These are phyloP conservation scores for Ornithorhynchus anatinus DNA, from an alignment of 2,113 vertebrate species.

Conservation along the genomic window DNA sequence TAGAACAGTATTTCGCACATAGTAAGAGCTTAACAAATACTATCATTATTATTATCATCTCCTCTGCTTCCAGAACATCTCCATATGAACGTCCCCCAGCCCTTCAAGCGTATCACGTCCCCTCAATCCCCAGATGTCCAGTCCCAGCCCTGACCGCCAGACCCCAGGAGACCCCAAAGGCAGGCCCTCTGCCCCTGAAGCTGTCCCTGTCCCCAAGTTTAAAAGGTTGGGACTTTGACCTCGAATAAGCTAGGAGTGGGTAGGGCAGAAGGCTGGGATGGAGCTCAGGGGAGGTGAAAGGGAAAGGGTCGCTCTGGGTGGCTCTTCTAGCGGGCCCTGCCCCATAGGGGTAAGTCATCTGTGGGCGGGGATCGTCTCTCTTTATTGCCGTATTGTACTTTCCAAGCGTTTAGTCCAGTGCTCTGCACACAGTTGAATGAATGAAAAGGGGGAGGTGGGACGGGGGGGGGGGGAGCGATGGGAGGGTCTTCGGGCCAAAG, in stretches of 20 bases:
- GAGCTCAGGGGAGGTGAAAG: rapidly evolving
- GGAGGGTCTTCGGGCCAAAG: rapidly evolving
- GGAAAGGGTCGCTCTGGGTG: rapidly evolving
- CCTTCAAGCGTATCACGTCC: too few relatives aligned
- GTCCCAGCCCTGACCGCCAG: not conserved
- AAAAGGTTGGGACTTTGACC: too few relatives aligned
- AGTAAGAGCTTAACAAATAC: not conserved
- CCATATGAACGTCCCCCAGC: not conserved
- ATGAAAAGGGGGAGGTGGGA: not conserved
- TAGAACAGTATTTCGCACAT: not conserved
- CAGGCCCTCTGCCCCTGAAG: not conserved
- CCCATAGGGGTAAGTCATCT: not conserved
- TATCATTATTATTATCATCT: not conserved
- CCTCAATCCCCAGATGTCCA: not conserved
- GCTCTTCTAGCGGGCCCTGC: not conserved
- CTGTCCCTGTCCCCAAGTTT: not conserved
- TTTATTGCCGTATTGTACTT: too few relatives aligned
- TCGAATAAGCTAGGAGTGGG: not conserved
- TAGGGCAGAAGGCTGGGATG: not conserved
- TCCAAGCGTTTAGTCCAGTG: too few relatives aligned
- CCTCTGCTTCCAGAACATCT: not conserved
- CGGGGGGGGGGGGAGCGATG: not conserved
- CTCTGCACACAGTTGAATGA: too few relatives aligned
- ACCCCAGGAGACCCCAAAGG: too few relatives aligned
- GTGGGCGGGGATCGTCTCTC: too few relatives aligned